A percentile compares a stretch with the other conserved stretches of the same genome.
Evolutionary conservation across 2,113 vertebrate genomes (phyloP).

Genomic region (Phaetusa simplex): DNA sequence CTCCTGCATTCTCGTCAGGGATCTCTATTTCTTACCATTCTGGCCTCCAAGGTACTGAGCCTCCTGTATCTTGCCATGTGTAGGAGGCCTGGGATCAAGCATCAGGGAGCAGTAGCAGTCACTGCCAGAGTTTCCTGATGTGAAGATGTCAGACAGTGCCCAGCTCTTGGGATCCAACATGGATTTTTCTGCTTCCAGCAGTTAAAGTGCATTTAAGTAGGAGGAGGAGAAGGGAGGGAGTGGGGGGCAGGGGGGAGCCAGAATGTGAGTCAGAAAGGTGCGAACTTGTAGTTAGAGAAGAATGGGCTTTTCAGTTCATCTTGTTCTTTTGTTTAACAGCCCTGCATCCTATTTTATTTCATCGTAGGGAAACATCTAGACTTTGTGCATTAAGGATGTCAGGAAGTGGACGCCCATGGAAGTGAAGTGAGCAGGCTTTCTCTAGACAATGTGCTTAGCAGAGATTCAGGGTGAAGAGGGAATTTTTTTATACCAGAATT

Average conservation of each 20-base stretch:
- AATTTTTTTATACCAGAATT: background rate
- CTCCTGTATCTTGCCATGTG: background rate
- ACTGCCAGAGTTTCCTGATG: background rate
- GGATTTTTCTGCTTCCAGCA: background rate
- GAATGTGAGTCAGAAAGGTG: background rate
- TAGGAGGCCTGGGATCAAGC: constrained; percentile 17
- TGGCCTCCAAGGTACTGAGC: background rate
- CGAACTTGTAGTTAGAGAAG: background rate
- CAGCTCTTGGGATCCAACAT: background rate
- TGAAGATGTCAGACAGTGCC: background rate
- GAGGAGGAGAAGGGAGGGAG: background rate
- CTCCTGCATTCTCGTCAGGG: background rate
- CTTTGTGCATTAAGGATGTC: background rate
- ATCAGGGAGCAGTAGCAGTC: background rate
- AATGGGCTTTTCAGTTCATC: background rate
- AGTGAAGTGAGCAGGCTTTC: background rate
- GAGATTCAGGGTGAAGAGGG: background rate
- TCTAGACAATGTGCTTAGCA: background rate
- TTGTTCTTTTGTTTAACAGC: background rate
- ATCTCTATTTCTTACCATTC: background rate
- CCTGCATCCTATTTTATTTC: background rate
- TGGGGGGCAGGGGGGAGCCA: background rate
- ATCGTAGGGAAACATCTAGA: background rate
- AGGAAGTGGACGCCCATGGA: background rate
- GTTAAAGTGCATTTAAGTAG: background rate